Percentiles rank a stretch among this genome's conserved stretches.
Conservation (phyloP, 2,888 invertebrate genomes). For the Hesperia comma region DNA sequence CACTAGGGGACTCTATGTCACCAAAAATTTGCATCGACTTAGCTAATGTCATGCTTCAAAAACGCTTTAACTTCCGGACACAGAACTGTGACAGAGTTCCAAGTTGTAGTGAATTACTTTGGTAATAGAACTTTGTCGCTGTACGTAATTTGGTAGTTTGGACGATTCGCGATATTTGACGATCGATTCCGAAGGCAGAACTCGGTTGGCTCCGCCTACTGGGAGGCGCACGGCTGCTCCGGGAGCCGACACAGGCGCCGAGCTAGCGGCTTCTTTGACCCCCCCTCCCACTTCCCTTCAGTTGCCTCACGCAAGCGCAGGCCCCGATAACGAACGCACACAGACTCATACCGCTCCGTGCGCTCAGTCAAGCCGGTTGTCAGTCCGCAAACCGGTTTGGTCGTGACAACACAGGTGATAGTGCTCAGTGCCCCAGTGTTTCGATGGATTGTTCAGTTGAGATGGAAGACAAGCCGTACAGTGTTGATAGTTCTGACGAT, state of each 20-base stretch:
- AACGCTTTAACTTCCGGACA: slow-evolving; percentile 51
- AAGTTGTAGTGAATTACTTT: slow-evolving; percentile 30
- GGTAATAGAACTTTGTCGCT: slow-evolving; percentile 56
- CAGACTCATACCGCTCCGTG: slow-evolving; percentile 79
- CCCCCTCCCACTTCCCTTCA: slow-evolving; percentile 55
- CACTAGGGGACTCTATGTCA: slow-evolving; percentile 69
- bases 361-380: slow-evolving; percentile 81
- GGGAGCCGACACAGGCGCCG: slow-evolving; percentile 79
- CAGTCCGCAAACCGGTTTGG: slow-evolving; percentile 76
- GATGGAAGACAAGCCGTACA: slow-evolving; percentile 81
- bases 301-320: slow-evolving; percentile 62
- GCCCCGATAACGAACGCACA: slow-evolving; percentile 76
- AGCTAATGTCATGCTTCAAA: slow-evolving; percentile 49
- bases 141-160: slow-evolving; percentile 50
- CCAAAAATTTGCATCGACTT: slow-evolving; percentile 76
- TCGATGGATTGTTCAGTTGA: slow-evolving; percentile 69
- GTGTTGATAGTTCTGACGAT: slow-evolving; percentile 82
- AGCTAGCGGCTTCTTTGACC: slow-evolving; percentile 76
- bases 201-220: slow-evolving; percentile 76
- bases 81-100: slow-evolving; percentile 58
- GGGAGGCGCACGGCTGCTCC: slow-evolving; percentile 78
- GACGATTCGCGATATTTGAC: slow-evolving; percentile 68
- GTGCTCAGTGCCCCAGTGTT: slow-evolving; percentile 57
- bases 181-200: slow-evolving; percentile 80
- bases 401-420: slow-evolving; percentile 68